phyloP scores from a whole-genome alignment of 2,888 invertebrate genomes.

The Podotricha telesiphe region DNA sequence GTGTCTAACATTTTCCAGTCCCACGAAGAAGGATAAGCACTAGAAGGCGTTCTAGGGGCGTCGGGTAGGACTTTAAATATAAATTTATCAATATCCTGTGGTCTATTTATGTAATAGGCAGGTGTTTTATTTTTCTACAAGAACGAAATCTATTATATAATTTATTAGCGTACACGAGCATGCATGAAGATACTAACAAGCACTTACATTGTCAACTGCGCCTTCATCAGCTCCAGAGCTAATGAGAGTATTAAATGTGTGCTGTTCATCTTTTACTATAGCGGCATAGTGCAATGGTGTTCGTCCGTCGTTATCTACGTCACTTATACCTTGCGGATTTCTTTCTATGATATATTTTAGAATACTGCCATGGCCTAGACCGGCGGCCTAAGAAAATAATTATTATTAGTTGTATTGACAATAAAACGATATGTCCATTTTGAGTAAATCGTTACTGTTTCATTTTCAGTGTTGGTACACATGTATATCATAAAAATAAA shows the following conservation, averaged over 20 bases:
- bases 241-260: slow-evolving; percentile 90
- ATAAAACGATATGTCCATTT: not conserved
- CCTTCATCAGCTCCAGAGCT: slow-evolving; percentile 93
- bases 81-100: slow-evolving; percentile 90
- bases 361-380: slow-evolving; percentile 89
- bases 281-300: slow-evolving; percentile 96
- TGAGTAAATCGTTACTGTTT: not conserved
- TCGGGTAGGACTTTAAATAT: slow-evolving; percentile 89
- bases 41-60: slow-evolving; percentile 90
- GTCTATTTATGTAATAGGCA: slow-evolving; percentile 89
- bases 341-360: slow-evolving; percentile 88
- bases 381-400: slow-evolving; percentile 86
- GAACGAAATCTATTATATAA: not conserved
- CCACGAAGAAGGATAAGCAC: slow-evolving; percentile 87
- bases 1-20: slow-evolving; percentile 88
- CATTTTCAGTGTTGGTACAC: no score
- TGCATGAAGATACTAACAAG: not conserved
- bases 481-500: no score
- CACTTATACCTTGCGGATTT: slow-evolving; percentile 87
- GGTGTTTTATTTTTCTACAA: slow-evolving; percentile 92
- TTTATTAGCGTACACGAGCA: not conserved
- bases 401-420: not conserved
- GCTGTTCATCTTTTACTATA: slow-evolving; percentile 89
- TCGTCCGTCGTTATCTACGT: slow-evolving; percentile 91
- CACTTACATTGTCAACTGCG: slow-evolving; percentile 90